A percentile compares a stretch with the other conserved stretches of the same genome.
These are phyloP conservation scores for Karalla daura DNA, from an alignment of 2,797 vertebrate genomes.

Conservation along the genomic window DNA sequence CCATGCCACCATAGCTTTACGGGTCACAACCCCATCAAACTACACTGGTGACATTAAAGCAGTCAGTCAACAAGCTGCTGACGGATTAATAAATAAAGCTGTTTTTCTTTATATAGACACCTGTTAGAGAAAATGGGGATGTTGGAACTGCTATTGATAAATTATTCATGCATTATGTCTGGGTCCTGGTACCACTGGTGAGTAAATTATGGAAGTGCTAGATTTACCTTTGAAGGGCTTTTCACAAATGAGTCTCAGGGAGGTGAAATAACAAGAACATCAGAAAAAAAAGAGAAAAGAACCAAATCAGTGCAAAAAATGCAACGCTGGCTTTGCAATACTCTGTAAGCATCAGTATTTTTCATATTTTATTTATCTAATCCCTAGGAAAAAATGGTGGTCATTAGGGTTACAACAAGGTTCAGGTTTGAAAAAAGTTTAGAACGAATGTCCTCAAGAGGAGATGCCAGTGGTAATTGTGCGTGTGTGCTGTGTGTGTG, in stretches of 20 bases:
- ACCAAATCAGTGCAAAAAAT: not conserved
- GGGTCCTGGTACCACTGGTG: not conserved
- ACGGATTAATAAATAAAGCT: too few species aligned
- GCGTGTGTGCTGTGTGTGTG: conserved; percentile 7
- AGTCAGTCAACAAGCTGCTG: too few species aligned
- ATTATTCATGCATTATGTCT: conserved; percentile 4
- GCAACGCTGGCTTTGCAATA: not conserved
- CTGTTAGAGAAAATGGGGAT: not conserved
- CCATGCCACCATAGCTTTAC: too few species aligned
- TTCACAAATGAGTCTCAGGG: not conserved
- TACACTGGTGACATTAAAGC: too few species aligned
- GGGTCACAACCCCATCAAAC: too few species aligned
- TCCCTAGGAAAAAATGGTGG: not conserved
- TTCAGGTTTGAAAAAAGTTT: not conserved
- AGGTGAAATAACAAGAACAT: not conserved
- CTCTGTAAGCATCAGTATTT: not conserved
- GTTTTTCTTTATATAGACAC: too few species aligned
- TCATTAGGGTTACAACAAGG: not conserved
- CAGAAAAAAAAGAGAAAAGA: not conserved
- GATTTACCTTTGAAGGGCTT: not conserved
- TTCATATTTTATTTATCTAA: not conserved
- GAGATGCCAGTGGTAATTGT: conserved; percentile 16
- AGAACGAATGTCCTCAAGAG: not conserved
- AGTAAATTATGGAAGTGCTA: not conserved
- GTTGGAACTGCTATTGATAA: not conserved